Conservation (phyloP, 2,113 vertebrate species). For the Nipponia nippon region DNA sequence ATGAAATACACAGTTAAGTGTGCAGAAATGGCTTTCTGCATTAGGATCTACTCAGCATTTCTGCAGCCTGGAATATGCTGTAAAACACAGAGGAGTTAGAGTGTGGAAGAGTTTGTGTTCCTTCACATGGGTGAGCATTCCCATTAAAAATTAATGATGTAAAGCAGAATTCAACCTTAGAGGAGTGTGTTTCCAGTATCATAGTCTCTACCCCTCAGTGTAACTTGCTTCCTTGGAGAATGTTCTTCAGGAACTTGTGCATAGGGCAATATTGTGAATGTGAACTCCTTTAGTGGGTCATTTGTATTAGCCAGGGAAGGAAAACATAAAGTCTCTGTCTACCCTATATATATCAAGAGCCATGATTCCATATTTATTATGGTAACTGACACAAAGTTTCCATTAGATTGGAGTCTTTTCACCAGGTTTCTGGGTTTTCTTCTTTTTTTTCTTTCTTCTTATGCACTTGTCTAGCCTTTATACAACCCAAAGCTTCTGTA, state of each 20-base stretch:
- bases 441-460: not conserved
- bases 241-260: not conserved
- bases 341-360: rapidly evolving
- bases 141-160: not conserved
- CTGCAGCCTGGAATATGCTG: not conserved
- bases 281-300: not conserved
- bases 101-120: not conserved
- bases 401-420: not conserved
- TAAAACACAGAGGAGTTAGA: not conserved
- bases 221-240: not conserved
- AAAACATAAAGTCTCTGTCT: not conserved
- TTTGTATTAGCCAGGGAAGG: not conserved
- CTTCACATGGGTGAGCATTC: not conserved
- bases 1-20: not conserved
- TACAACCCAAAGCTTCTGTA: not conserved
- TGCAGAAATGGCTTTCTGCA: not conserved
- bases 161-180: not conserved
- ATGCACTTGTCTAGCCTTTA: not conserved
- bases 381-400: not conserved
- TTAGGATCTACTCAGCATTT: not conserved
- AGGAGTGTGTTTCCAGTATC: not conserved
- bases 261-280: not conserved
- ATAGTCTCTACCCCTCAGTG: not conserved
- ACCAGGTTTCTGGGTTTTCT: not conserved
- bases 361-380: not conserved